Base-by-base conservation (phyloP, 2,888 invertebrate species). In the Apamea epomidion region DNA sequence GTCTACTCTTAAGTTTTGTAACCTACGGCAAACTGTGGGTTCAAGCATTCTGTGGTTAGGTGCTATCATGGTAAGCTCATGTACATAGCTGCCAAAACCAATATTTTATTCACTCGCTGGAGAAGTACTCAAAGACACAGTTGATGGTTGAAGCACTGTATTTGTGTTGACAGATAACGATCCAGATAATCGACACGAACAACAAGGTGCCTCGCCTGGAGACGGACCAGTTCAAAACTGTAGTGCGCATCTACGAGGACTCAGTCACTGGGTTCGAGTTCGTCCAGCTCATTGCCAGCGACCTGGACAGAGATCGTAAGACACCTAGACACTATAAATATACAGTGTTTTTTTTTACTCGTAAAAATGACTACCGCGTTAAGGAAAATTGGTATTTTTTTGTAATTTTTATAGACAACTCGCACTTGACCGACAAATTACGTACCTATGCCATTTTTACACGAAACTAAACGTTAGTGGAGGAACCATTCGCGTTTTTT, bases 131-230 rank as follows among this genome's bases (percentile, higher is more conserved):
- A 76, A n/a, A 45, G 48, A 48, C 16, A 42, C 42, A 51, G 1
- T 5, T 64, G n/a, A 45, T 78, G n/a, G 1, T 37, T n/a, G 16
- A 54, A 79, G 7, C 42, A 18, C 2, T 68, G 37, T 37, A 51
- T 42, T 64, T 65, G 14, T 69, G 16, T 64, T 42, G 21, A 68
- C 92, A 98, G 98, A 96, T 98, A 82, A 87, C 91, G 25, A 97
- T 98, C 62, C 91, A 93, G 77, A 97, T 98, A 29, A 96, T 96
- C 3, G 98, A 98, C 91, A 97, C 97, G 1, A 98, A 98, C 93
- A 97, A 98, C 92, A 97, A 97, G 90, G 83, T 87, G 25, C 98
- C 98, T 0, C 76, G 84, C 12, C 96, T 97, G 0, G 91, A 93
- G 72, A 89, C 93, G 25, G 92, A 92, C 0, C 72, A 87, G 64